Evolutionary conservation across 2,113 vertebrate genomes (phyloP), one percentile per base, ranked within the genome.

Genomic region (Clarias macrocephalus): DNA sequence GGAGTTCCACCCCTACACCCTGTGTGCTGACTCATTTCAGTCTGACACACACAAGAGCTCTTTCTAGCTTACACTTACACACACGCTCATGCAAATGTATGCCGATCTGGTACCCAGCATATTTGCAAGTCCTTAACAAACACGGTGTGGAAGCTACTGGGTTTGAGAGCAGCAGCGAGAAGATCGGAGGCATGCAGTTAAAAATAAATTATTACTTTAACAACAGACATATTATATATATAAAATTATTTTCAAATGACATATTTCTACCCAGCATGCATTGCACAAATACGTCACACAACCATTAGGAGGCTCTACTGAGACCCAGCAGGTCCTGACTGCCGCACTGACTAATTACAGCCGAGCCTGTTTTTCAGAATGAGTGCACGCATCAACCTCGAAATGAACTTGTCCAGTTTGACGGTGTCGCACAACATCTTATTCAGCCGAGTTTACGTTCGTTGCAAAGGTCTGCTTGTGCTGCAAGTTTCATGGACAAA

Each of bases 111-210:
- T 25, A 63, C 81, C 48, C 48, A 21, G 82, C 52, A 70, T 18
- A 87, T 87, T 87, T 87, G 86, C 81, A 87, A 82, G 79, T 86
- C 56, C 85, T 82, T 82, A 73, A 73, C 63, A 59, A 87, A 87
- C 81, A 87, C 6, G 18, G 72, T 15, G 63, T 56, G 63, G 37
- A 82, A 76, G 86, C 33, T 75, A 70, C 48, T 56, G 30, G 86
- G 65, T 83, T 65, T 37, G 21, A 81, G 23, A 48, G 86, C n/a
- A 82, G 59, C 25, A 59, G 59, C 16, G 5, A 25, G 10, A 59
- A 6, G 81, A 82, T 56, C 13, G 6, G 33, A 62, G 30, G 10
- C 56, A 33, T 15, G 12, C 2, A 42, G 19, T 37, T 2, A 73
- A 73, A 73, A 37, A 8, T 30, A 68, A 6, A 42, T 42, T 42